phyloP scores from a whole-genome alignment of 2,888 invertebrate genomes.

The Sericinus montela region DNA sequence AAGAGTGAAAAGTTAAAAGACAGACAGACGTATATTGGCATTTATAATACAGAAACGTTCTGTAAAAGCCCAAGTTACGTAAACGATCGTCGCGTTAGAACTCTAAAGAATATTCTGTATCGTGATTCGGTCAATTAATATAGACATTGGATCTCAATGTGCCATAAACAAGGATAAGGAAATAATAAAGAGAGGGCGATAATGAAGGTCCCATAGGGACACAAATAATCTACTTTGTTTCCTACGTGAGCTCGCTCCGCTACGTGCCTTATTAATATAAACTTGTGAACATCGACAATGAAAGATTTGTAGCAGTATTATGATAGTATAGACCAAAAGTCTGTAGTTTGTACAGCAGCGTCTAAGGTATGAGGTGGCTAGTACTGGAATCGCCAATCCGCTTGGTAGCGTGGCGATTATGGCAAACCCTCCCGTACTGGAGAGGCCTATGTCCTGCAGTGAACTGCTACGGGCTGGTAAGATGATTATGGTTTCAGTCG shows the following conservation, averaged over 20 bases:
- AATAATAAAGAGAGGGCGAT: slow-evolving; percentile 25
- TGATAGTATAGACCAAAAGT: background rate
- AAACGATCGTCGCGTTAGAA: background rate
- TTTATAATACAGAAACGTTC: no score
- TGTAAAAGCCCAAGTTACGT: background rate
- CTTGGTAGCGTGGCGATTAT: no score
- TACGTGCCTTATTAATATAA: slow-evolving; percentile 32
- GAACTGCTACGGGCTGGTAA: no score
- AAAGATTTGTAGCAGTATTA: background rate
- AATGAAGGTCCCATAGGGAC: slow-evolving; percentile 27
- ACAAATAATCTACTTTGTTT: slow-evolving; percentile 33
- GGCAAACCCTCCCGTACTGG: no score
- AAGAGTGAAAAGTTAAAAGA: no score
- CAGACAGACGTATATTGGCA: no score
- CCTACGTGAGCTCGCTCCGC: slow-evolving; percentile 30
- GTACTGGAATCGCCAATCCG: no score
- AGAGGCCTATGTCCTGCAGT: no score
- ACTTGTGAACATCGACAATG: slow-evolving; percentile 20
- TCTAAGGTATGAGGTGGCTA: no score
- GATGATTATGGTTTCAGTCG: no score
- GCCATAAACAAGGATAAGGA: slow-evolving; percentile 13
- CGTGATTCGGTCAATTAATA: slow-evolving; percentile 3
- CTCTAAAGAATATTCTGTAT: background rate
- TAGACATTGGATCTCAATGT: slow-evolving; percentile 4
- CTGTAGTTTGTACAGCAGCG: no score